phyloP scores from a whole-genome alignment of 2,888 invertebrate species.

The Galerucella calmariensis region DNA sequence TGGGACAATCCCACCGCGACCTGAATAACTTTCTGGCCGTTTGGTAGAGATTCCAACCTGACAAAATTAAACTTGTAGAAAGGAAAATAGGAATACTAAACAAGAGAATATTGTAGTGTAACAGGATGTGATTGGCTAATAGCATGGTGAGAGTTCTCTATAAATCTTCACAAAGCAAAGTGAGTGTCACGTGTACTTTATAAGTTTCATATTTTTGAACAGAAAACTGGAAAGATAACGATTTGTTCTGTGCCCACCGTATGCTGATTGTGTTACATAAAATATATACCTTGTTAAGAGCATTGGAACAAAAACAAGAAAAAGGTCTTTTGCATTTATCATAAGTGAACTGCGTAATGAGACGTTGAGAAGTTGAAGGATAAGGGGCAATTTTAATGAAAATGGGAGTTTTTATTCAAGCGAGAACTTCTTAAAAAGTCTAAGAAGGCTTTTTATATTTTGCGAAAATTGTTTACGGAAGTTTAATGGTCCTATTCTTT shows the following conservation, averaged over 20 bases:
- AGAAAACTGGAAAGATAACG: too few relatives aligned
- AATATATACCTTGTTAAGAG: neutral
- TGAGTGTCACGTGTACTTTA: too few relatives aligned
- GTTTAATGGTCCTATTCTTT: neutral
- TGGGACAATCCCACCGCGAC: too few relatives aligned
- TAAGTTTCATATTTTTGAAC: too few relatives aligned
- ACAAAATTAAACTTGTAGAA: too few relatives aligned
- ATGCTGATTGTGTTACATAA: neutral
- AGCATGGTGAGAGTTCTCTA: too few relatives aligned
- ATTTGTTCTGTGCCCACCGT: neutral
- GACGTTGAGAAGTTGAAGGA: neutral
- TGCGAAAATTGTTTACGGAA: neutral
- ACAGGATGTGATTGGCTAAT: too few relatives aligned
- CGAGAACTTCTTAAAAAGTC: neutral
- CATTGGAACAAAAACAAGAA: neutral
- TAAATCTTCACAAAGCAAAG: too few relatives aligned
- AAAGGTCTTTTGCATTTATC: neutral
- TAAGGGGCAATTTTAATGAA: neutral
- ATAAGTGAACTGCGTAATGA: neutral
- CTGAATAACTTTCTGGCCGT: too few relatives aligned
- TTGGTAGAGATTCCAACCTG: too few relatives aligned
- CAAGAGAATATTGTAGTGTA: too few relatives aligned
- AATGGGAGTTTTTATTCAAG: constrained; percentile 1
- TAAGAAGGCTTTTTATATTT: neutral
- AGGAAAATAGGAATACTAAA: too few relatives aligned